phyloP scores from a whole-genome alignment of 2,888 invertebrate genomes.

The Phanerotoma sp. region DNA sequence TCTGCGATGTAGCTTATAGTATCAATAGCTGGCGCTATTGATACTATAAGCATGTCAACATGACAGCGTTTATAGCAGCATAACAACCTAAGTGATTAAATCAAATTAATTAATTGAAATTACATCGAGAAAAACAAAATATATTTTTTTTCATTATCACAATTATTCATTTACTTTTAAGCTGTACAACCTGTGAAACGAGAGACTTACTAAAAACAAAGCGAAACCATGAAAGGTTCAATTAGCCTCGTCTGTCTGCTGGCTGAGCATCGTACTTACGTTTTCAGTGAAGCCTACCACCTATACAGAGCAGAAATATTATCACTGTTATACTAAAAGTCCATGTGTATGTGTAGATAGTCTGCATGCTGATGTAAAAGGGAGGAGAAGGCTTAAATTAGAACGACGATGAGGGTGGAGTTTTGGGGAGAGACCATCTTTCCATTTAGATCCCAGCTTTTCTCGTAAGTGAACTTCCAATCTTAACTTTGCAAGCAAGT shows the following conservation, averaged over 20 bases:
- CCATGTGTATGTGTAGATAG: neutral
- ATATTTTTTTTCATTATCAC: too few relatives aligned
- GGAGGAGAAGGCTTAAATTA: conserved; percentile 29
- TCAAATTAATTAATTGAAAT: too few relatives aligned
- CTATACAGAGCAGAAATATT: neutral
- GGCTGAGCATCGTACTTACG: conserved; percentile 23
- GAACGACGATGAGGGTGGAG: conserved; percentile 21
- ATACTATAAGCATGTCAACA: too few relatives aligned
- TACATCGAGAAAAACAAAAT: too few relatives aligned
- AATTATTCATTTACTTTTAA: too few relatives aligned
- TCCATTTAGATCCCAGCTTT: conserved; percentile 27
- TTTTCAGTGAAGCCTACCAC: conserved; percentile 9
- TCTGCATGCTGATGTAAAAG: conserved; percentile 7
- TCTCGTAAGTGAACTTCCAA: conserved; percentile 26
- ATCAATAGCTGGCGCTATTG: too few relatives aligned
- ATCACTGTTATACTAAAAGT: neutral
- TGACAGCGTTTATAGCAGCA: too few relatives aligned
- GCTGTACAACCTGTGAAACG: neutral
- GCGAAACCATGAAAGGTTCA: conserved; percentile 27
- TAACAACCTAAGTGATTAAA: too few relatives aligned
- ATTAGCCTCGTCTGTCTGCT: conserved; percentile 30
- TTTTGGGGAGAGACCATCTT: conserved; percentile 20
- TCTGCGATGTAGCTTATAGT: too few relatives aligned
- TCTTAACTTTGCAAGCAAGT: conserved; percentile 20
- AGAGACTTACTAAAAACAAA: conserved; percentile 10